Percentiles rank a stretch among this genome's conserved stretches.
phyloP scores from a whole-genome alignment of 2,797 vertebrate genomes.

The Cyclura pinguis region DNA sequence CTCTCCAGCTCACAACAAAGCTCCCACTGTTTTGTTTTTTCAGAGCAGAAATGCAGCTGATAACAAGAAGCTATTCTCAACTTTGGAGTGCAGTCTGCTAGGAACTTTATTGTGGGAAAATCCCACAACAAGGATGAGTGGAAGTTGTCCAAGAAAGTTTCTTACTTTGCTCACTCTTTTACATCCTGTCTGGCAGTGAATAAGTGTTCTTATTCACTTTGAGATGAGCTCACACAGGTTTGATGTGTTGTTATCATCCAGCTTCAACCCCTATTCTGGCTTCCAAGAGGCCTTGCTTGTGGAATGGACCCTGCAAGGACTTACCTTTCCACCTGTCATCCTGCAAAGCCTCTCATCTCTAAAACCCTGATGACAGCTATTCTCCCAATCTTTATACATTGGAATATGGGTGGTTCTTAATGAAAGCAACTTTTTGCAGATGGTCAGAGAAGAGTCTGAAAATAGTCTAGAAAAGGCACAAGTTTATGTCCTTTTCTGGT shows the following conservation, averaged over 20 bases:
- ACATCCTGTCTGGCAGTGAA: background rate
- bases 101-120: background rate
- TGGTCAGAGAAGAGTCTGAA: background rate
- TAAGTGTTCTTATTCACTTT: background rate
- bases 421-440: background rate
- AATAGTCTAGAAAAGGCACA: background rate
- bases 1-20: background rate
- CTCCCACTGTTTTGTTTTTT: background rate
- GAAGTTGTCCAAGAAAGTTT: background rate
- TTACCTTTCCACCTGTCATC: background rate
- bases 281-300: background rate
- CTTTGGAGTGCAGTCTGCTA: background rate
- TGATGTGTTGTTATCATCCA: background rate
- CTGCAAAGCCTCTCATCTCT: background rate
- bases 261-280: too few relatives aligned
- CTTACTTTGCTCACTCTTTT: background rate
- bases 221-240: background rate
- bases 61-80: background rate
- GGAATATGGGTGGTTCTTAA: background rate
- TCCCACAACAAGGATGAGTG: background rate
- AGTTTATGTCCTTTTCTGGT: background rate
- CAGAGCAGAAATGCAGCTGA: background rate
- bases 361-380: background rate
- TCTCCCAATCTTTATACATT: background rate
- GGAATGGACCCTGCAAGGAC: background rate